Evolutionary conservation across 2,888 invertebrate genomes (phyloP).

Genomic region (Adelphocoris suturalis): DNA sequence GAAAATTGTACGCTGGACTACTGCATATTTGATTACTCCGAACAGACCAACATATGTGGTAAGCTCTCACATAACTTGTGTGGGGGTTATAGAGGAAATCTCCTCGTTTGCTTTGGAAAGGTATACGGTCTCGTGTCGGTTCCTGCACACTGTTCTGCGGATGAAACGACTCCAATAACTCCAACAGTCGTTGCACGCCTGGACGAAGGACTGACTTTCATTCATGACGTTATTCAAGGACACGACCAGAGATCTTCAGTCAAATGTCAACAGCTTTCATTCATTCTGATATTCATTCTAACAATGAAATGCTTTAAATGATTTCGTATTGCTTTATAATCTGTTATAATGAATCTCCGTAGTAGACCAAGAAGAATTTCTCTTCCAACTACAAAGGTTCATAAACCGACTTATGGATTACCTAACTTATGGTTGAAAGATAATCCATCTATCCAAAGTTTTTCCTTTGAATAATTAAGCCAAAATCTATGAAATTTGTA

Average conservation of each 20-base stretch:
- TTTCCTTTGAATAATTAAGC: too few relatives aligned
- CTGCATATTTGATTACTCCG: not conserved
- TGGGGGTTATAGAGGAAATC: conserved; percentile 33
- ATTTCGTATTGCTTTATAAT: not conserved
- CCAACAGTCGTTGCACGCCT: not conserved
- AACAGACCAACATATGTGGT: conserved; percentile 37
- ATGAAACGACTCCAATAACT: not conserved
- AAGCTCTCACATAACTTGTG: not conserved
- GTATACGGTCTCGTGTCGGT: conserved; percentile 37
- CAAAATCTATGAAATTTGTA: too few relatives aligned
- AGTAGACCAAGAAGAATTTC: too few relatives aligned
- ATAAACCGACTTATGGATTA: too few relatives aligned
- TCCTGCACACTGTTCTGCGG: not conserved
- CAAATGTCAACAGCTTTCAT: not conserved
- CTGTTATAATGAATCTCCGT: too few relatives aligned
- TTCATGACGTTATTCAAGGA: not conserved
- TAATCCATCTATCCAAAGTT: too few relatives aligned
- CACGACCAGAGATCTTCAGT: not conserved
- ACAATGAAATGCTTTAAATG: not conserved
- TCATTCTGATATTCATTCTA: not conserved
- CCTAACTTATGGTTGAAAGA: too few relatives aligned
- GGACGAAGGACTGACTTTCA: conserved; percentile 42
- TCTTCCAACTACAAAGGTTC: too few relatives aligned
- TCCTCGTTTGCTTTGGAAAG: conserved; percentile 31
- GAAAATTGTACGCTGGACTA: not conserved